Evolutionary conservation across 1,140 invertebrate species (phyloP).

Genomic region (Bombus picipes): DNA sequence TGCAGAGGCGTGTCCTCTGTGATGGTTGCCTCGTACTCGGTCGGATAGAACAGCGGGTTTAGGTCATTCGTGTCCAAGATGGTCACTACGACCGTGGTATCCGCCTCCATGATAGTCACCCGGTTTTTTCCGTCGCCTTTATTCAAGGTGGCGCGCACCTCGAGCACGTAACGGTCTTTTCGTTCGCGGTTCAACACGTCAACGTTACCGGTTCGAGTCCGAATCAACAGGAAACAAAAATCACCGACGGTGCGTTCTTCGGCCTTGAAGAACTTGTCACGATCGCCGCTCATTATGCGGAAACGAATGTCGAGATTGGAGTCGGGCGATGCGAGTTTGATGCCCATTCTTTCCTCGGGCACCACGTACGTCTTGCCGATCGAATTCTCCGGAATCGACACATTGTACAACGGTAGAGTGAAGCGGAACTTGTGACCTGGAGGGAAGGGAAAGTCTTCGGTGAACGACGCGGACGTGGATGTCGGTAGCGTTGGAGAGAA

Average conservation of each 20-base stretch:
- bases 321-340: conserved; percentile 82
- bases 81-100: conserved; percentile 89
- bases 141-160: conserved; percentile 89
- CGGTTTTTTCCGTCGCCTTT: conserved; percentile 84
- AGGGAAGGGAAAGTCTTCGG: conserved; percentile 51
- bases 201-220: conserved; percentile 92
- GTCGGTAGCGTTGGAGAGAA: conserved; percentile 42
- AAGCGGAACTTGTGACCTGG: conserved; percentile 85
- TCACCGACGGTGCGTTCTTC: conserved; percentile 94
- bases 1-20: conserved; percentile 94
- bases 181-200: conserved; percentile 95
- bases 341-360: conserved; percentile 87
- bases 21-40: conserved; percentile 93
- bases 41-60: conserved; percentile 94
- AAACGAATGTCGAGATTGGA: conserved; percentile 88
- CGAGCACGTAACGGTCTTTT: conserved; percentile 91
- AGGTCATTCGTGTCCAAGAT: conserved; percentile 96
- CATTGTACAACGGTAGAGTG: conserved; percentile 91
- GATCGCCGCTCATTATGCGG: conserved; percentile 92
- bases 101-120: conserved; percentile 85
- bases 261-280: conserved; percentile 95
- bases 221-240: conserved; percentile 95
- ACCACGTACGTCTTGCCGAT: conserved; percentile 91
- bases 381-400: conserved; percentile 95
- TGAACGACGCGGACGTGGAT: conserved; percentile 66